Evolutionary conservation across 2,113 vertebrate genomes (phyloP).

Genomic region (Chunga burmeisteri): DNA sequence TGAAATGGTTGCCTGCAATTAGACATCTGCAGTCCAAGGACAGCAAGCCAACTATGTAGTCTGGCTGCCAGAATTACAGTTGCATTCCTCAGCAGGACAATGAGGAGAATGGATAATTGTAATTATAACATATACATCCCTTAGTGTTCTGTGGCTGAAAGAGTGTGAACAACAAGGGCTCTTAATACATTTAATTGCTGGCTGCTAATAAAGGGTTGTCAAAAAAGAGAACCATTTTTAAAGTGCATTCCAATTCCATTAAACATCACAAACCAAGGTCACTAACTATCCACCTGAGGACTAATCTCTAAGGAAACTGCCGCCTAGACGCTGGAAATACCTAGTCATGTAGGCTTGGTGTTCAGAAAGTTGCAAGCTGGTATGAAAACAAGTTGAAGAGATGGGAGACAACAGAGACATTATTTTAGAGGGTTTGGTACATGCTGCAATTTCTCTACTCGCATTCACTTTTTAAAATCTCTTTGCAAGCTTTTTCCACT

Average conservation of each 20-base stretch:
- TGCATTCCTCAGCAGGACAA: constrained; percentile 82
- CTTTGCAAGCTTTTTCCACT: background rate
- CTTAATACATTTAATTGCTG: constrained; percentile 78
- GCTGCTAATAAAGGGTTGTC: constrained; percentile 74
- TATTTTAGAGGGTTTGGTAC: background rate
- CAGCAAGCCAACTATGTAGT: constrained; percentile 70
- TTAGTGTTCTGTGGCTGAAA: constrained; percentile 69
- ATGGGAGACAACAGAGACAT: background rate
- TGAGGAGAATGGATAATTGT: constrained; percentile 76
- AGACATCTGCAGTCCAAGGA: constrained; percentile 81
- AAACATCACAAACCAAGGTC: constrained; percentile 12
- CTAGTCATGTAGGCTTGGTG: background rate
- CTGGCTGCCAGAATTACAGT: constrained; percentile 77
- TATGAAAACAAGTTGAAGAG: background rate
- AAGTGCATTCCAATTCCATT: constrained; percentile 53
- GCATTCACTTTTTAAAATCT: background rate
- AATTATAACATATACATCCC: constrained; percentile 80
- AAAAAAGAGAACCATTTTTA: constrained; percentile 65
- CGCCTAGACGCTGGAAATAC: background rate
- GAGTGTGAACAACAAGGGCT: constrained; percentile 73
- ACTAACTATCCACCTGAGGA: constrained; percentile 32
- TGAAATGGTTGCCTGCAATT: constrained; percentile 83
- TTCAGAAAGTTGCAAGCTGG: background rate
- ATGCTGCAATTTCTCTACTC: background rate
- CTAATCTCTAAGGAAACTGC: background rate